phyloP scores from a whole-genome alignment of 2,113 vertebrate species.

The Danionella cerebrum region DNA sequence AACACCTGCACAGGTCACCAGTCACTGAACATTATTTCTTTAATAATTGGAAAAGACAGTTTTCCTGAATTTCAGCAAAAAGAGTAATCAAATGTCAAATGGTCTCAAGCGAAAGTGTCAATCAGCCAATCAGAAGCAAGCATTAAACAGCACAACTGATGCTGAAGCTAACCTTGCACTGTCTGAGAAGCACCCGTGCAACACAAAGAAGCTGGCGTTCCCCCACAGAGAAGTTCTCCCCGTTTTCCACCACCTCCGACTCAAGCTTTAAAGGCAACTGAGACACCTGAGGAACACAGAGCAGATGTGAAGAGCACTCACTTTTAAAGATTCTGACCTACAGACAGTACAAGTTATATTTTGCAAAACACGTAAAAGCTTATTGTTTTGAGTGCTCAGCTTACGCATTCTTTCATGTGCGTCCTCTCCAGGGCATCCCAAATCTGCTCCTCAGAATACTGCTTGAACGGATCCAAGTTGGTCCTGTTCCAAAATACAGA shows the following conservation, averaged over 20 bases:
- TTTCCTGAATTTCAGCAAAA: too few relatives aligned
- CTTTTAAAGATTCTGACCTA: background rate
- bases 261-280: slow-evolving; percentile 87
- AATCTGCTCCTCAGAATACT: slow-evolving; percentile 78
- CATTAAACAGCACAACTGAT: too few relatives aligned
- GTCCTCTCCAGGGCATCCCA: slow-evolving; percentile 87
- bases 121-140: too few relatives aligned
- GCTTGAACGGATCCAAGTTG: slow-evolving; percentile 84
- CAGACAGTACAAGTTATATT: background rate
- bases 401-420: slow-evolving; percentile 95
- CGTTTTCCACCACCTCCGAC: slow-evolving; percentile 88
- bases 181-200: slow-evolving; percentile 78
- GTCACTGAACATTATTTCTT: too few relatives aligned
- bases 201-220: slow-evolving; percentile 86
- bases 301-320: background rate
- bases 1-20: too few relatives aligned
- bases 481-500: slow-evolving; percentile 55
- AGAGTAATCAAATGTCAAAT: too few relatives aligned
- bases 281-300: slow-evolving; percentile 63
- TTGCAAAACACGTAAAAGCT: background rate
- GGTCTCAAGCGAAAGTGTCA: too few relatives aligned
- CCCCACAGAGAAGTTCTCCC: slow-evolving; percentile 89
- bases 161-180: slow-evolving; percentile 83
- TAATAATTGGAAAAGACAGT: too few relatives aligned
- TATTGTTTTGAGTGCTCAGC: slow-evolving; percentile 31